Conservation (phyloP, 2,113 vertebrate species). For the Conger conger region DNA sequence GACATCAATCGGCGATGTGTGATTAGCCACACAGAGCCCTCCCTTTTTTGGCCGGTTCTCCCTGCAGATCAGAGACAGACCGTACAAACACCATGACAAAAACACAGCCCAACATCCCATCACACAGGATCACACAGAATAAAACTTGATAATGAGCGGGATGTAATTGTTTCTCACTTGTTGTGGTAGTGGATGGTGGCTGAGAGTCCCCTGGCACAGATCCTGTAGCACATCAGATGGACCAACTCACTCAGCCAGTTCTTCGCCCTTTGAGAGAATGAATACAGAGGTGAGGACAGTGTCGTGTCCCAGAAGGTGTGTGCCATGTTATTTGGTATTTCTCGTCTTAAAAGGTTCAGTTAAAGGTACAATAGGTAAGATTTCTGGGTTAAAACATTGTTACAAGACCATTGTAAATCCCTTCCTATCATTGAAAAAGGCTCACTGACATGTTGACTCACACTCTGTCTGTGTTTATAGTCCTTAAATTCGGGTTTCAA, state of each 20-base stretch:
- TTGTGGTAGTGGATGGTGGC: conserved; percentile 88
- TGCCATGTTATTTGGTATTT: neutral
- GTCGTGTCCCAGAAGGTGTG: neutral
- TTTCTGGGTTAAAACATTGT: too few species aligned
- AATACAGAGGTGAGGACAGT: conserved; percentile 1
- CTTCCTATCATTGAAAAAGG: too few species aligned
- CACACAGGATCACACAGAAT: neutral
- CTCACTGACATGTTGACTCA: too few species aligned
- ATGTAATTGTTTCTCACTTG: conserved; percentile 70
- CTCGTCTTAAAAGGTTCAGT: neutral
- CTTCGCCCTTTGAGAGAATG: conserved; percentile 72
- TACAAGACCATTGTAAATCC: too few species aligned
- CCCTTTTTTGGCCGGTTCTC: conserved; percentile 88
- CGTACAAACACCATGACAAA: neutral
- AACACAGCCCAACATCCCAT: neutral
- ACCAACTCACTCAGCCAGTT: conserved; percentile 84
- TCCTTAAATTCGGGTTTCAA: too few species aligned
- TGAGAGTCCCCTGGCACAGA: conserved; percentile 87
- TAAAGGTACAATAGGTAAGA: too few species aligned
- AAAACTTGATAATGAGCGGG: neutral
- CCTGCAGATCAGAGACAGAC: conserved; percentile 58
- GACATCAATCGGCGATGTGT: conserved; percentile 91
- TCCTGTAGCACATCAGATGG: conserved; percentile 88
- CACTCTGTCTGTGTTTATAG: too few species aligned
- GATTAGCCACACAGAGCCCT: conserved; percentile 95